Conservation (phyloP, 2,888 invertebrate species). For the Tachina grossa region DNA sequence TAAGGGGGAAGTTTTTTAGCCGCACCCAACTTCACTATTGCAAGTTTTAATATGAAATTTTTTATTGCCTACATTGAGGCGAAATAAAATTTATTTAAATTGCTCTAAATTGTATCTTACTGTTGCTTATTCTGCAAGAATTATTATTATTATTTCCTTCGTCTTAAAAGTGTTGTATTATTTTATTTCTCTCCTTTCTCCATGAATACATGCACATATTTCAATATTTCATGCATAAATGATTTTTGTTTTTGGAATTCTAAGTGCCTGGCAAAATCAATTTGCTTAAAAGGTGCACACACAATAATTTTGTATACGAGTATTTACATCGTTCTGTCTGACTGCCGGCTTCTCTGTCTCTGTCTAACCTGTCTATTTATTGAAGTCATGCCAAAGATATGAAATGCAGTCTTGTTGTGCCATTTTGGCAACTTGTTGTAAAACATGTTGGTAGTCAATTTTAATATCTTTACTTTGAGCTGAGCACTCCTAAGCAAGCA, state of each 20-base stretch:
- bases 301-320: conserved; percentile 59
- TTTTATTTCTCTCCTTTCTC: conserved; percentile 4
- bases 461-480: conserved; percentile 50
- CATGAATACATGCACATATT: conserved; percentile 4
- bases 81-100: conserved; percentile 36
- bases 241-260: conserved; percentile 53
- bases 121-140: conserved; percentile 15
- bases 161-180: conserved; percentile 1
- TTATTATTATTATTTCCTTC: conserved; percentile 5
- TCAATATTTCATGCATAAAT: conserved; percentile 67
- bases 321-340: conserved; percentile 11
- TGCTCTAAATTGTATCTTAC: conserved; percentile 2
- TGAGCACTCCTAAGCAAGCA: conserved; percentile 4
- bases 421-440: conserved; percentile 47
- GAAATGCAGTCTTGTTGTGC: conserved; percentile 20
- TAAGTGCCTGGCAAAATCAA: conserved; percentile 72
- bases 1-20: too few species aligned
- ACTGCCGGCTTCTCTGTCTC: neutral
- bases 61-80: conserved; percentile 42
- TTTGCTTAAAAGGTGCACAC: conserved; percentile 71
- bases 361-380: neutral
- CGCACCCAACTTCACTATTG: neutral
- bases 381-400: conserved; percentile 24
- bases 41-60: neutral
- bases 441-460: conserved; percentile 47